Base-by-base conservation (phyloP, 2,113 vertebrate genomes). In the Sinocyclocheilus anophthalmus region DNA sequence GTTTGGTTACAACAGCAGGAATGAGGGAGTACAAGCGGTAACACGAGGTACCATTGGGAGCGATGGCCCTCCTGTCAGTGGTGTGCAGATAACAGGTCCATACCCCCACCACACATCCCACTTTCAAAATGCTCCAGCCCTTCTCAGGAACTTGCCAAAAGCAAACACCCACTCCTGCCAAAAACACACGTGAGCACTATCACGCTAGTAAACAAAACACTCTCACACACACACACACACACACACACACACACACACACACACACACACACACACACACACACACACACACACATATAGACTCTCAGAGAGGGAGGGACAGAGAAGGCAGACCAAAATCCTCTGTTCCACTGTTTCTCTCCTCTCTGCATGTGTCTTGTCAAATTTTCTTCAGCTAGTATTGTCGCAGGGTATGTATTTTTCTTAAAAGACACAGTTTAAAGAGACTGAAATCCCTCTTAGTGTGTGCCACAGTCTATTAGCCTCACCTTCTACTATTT, bases 11-110 rank as follows among this genome's bases (percentile, higher is more conserved):
- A 92, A 89, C 90, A 50, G 91, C 94, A 96, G 95, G 96, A 98
- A 97, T 97, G 97, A 97, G 96, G 97, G 98, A 98, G 97, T 95
- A 94, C 90, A 90, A 96, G 93, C 92, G 94, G 97, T 99, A 98
- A 97, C 97, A 97, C 93, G 95, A 96, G 93, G 97, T 98, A 98
- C 98, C 97, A 98, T 96, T 96, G 97, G 95, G 96, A 91, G 94
- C 91, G 92, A 85, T 91, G 92, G 95, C 94, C 94, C 95, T 96
- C 94, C 94, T 92, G 94, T 91, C 95, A 94, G 94, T 91, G 92
- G 89, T 90, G 90, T 94, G 93, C 93, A 94, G 95, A 93, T 92
- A 93, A 94, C 91, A 94, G 93, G 94, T 94, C 94, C 5, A 16
- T 69, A 63, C 39, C 37, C 78, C 57, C 78, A 42, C 55, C 78